phyloP scores from a whole-genome alignment of 23 tunicate species.

The Styela plicata region DNA sequence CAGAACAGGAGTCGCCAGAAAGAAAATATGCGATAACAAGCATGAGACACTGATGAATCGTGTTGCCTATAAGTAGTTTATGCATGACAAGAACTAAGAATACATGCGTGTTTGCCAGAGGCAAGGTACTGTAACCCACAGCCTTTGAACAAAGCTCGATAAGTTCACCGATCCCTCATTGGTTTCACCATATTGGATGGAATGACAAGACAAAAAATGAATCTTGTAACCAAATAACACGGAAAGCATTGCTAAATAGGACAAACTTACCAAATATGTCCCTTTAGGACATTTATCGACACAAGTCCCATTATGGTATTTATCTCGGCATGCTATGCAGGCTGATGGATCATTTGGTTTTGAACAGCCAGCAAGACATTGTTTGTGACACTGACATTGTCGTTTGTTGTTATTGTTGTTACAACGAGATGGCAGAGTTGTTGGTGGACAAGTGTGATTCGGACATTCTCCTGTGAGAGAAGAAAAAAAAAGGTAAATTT shows the following conservation, averaged over 20 bases:
- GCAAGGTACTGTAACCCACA: no score
- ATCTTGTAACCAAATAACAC: not conserved
- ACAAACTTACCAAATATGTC: constrained; percentile 35
- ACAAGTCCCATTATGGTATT: constrained; percentile 53
- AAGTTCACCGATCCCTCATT: no score
- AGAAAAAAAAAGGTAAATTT: not conserved
- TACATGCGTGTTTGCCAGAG: no score
- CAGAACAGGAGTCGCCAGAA: no score
- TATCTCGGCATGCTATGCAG: constrained; percentile 51
- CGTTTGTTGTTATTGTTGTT: not conserved
- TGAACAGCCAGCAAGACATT: constrained; percentile 72
- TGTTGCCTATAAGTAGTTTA: no score
- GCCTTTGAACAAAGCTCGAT: no score
- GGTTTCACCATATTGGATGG: no score
- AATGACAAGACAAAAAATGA: no score
- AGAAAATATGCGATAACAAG: no score
- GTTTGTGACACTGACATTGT: constrained; percentile 46
- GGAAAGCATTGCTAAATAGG: no score
- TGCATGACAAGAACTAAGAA: no score
- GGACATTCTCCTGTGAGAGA: constrained; percentile 42
- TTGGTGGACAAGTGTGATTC: not conserved
- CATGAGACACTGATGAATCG: no score
- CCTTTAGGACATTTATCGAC: constrained; percentile 41
- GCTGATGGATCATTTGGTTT: constrained; percentile 49
- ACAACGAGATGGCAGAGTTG: constrained; percentile 16